Evolutionary conservation across 1,140 invertebrate species (phyloP).

Genomic region (Gyrodactylus salaris): DNA sequence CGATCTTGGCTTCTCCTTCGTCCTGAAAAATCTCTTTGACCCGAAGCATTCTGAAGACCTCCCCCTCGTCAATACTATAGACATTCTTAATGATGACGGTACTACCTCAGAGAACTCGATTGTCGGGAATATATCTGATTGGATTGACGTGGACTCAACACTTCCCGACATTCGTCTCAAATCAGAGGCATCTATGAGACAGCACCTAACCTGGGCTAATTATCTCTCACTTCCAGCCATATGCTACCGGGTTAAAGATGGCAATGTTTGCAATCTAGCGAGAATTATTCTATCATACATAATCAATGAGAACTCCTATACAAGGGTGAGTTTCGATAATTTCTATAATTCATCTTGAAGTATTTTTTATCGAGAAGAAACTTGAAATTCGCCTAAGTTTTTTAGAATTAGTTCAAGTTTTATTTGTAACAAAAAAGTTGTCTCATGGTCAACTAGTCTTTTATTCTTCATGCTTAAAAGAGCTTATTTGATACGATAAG

Average conservation of each 20-base stretch:
- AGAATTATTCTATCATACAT: background rate
- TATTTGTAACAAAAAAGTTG: no score
- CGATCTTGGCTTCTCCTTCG: background rate
- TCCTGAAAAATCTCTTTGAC: background rate
- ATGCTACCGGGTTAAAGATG: background rate
- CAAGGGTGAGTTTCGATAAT: background rate
- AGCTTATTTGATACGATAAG: no score
- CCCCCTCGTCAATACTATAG: background rate
- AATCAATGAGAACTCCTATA: background rate
- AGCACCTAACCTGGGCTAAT: background rate
- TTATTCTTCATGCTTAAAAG: no score
- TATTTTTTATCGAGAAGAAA: no score
- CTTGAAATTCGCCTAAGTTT: no score
- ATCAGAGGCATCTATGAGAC: background rate
- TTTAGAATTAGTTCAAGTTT: no score
- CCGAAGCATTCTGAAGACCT: background rate
- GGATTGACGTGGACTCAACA: background rate
- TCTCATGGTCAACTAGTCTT: no score
- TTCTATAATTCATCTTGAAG: no score
- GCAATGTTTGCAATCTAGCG: background rate
- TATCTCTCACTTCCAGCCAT: background rate
- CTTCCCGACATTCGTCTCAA: background rate
- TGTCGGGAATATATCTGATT: background rate
- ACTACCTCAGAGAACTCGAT: background rate
- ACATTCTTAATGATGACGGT: background rate